phyloP scores from a whole-genome alignment of 2,797 vertebrate species.

The Echiichthys vipera region DNA sequence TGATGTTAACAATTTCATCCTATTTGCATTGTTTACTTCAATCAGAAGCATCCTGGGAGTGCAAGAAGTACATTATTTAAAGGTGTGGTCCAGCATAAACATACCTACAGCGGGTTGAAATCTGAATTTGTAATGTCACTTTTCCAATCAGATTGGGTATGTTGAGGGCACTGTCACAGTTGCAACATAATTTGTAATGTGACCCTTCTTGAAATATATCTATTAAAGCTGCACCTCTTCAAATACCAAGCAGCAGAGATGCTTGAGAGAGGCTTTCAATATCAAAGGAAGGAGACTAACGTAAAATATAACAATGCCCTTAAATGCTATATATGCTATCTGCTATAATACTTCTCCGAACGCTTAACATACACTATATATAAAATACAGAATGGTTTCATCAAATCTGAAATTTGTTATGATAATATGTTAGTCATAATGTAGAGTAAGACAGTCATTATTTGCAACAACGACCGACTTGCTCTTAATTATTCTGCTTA shows the following conservation, averaged over 20 bases:
- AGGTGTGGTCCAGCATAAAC: background rate
- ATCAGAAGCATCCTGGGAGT: background rate
- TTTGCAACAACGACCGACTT: too few relatives aligned
- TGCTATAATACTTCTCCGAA: background rate
- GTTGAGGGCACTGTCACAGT: background rate
- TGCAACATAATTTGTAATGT: background rate
- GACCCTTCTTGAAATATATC: slow-evolving; percentile 1
- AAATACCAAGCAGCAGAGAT: background rate
- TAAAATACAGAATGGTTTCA: background rate
- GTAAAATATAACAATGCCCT: background rate
- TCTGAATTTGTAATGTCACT: background rate
- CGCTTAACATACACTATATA: background rate
- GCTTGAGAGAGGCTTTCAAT: background rate
- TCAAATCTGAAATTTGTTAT: background rate
- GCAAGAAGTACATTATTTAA: background rate
- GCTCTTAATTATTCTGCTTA: too few relatives aligned
- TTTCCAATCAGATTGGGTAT: background rate
- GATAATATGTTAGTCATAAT: too few relatives aligned
- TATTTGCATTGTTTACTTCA: background rate
- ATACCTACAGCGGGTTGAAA: background rate
- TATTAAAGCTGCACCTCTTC: background rate
- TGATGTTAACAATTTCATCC: background rate
- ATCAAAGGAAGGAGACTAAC: background rate
- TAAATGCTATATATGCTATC: too few relatives aligned
- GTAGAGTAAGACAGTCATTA: too few relatives aligned